Evolutionary conservation across 1,140 invertebrate genomes (phyloP).

Genomic region (Telenomus remus): DNA sequence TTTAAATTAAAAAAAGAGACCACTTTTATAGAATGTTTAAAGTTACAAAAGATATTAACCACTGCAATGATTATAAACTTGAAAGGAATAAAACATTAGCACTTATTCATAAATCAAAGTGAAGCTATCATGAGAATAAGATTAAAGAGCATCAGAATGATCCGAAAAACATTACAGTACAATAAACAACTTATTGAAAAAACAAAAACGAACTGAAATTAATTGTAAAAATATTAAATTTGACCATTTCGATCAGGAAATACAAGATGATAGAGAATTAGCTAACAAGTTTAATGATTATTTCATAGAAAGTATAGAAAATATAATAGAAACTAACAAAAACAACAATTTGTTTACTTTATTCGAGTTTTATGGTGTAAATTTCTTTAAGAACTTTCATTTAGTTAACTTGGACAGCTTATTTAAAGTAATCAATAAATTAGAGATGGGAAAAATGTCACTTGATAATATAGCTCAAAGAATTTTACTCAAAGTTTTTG

Average conservation of each 20-base stretch:
- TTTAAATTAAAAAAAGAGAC: no score
- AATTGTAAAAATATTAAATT: slow-evolving; percentile 38
- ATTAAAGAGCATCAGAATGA: slow-evolving; percentile 8
- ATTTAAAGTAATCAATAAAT: slow-evolving; percentile 4
- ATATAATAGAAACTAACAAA: slow-evolving; percentile 8
- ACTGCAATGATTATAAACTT: slow-evolving; percentile 18
- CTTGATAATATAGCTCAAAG: slow-evolving; percentile 7
- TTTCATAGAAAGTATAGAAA: slow-evolving; percentile 22
- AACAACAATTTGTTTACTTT: slow-evolving; percentile 10
- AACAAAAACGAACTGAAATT: slow-evolving; percentile 13
- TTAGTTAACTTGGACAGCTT: slow-evolving; percentile 4
- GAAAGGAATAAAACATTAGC: neutral
- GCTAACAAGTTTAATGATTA: slow-evolving; percentile 12
- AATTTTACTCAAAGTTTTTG: slow-evolving; percentile 11
- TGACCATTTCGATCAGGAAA: slow-evolving; percentile 19
- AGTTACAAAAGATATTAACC: no score
- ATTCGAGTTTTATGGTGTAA: slow-evolving; percentile 1
- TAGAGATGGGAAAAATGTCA: slow-evolving; percentile 21
- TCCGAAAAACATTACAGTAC: slow-evolving; percentile 21
- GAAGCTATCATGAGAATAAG: slow-evolving; percentile 25
- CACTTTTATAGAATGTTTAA: no score
- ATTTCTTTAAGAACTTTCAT: slow-evolving; percentile 10
- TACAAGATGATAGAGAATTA: slow-evolving; percentile 5
- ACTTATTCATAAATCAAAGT: slow-evolving; percentile 7
- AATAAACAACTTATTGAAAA: slow-evolving; percentile 22